phyloP scores from a whole-genome alignment of 2,888 invertebrate species.

The Itoplectis maculator region DNA sequence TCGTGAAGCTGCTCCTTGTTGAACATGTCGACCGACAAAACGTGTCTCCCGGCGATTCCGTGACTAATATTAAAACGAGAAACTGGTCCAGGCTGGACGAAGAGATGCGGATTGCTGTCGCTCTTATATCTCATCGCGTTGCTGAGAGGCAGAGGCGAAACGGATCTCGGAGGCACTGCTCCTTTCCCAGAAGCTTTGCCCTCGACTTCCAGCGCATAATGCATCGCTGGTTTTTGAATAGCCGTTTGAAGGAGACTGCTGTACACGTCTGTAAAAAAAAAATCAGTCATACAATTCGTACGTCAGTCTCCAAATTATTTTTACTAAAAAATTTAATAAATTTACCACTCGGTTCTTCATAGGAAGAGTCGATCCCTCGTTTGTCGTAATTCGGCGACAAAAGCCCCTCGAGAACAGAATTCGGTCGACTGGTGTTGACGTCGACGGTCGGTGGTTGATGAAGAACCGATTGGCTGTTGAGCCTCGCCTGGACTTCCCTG shows the following conservation, averaged over 20 bases:
- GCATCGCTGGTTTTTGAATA: constrained; percentile 71
- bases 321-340: background rate
- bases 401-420: constrained; percentile 87
- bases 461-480: constrained; percentile 76
- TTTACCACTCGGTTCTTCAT: constrained; percentile 77
- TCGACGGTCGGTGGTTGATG: constrained; percentile 71
- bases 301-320: background rate
- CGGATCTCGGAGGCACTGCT: constrained; percentile 75
- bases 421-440: constrained; percentile 84
- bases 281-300: background rate
- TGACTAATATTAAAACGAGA: constrained; percentile 81
- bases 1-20: constrained; percentile 95
- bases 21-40: constrained; percentile 94
- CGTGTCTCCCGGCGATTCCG: constrained; percentile 90
- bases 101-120: constrained; percentile 81
- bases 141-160: constrained; percentile 76
- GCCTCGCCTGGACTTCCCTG: constrained; percentile 88
- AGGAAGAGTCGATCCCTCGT: constrained; percentile 69
- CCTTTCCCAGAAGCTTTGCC: constrained; percentile 76
- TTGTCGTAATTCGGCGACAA: constrained; percentile 81
- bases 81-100: constrained; percentile 67
- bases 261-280: constrained; percentile 71
- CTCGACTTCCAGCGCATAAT: constrained; percentile 77
- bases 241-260: constrained; percentile 73
- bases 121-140: constrained; percentile 78